Base-by-base conservation (phyloP, 2,888 invertebrate genomes). In the Silvanus unidentatus region DNA sequence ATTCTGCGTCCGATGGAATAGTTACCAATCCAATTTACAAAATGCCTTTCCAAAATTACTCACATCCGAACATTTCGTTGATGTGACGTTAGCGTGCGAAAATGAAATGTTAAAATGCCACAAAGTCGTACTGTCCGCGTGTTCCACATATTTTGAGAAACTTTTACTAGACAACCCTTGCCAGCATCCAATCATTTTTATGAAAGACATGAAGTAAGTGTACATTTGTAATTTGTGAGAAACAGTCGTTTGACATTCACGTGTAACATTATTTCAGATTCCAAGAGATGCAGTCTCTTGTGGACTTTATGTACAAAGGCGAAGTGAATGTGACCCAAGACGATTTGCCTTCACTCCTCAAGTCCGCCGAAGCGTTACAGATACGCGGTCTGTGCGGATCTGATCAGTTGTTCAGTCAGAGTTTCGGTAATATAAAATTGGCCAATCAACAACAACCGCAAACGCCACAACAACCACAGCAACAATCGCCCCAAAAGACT, bases 241-340 rank as follows among this genome's bases (percentile, higher is more conserved):
- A 35, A 35, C 6, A 11, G 6, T 8, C 28, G 10, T 10, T 28
- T 10, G 10, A 28, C 10, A 28, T 9, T 28, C 8, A 28, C 50
- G 45, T n/a, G n/a, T n/a, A n/a, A n/a, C n/a, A n/a, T n/a, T 35
- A 16, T 50, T 52, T 0, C 64, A 80, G 80, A 64, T 82, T 88
- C 65, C 86, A 86, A 73, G 89, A 90, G 62, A 85, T 91, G 71
- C 88, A 90, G 62, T 88, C 88, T 0, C 72, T 91, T 36, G 88
- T 91, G 28, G 89, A 89, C 71, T 91, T 90, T 65, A 91, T 91
- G 90, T 91, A 91, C 70, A 88, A 88, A 64, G 91, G 90, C 0
- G 90, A 91, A 67, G 90, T 90, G 27, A 89, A 88, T 64, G 88
- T 90, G 0, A 86, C 88, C 2, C 89, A 90, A 60, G 88, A 89